Conservation (phyloP, 2,113 vertebrate species). For the Psittacara wagleri region DNA sequence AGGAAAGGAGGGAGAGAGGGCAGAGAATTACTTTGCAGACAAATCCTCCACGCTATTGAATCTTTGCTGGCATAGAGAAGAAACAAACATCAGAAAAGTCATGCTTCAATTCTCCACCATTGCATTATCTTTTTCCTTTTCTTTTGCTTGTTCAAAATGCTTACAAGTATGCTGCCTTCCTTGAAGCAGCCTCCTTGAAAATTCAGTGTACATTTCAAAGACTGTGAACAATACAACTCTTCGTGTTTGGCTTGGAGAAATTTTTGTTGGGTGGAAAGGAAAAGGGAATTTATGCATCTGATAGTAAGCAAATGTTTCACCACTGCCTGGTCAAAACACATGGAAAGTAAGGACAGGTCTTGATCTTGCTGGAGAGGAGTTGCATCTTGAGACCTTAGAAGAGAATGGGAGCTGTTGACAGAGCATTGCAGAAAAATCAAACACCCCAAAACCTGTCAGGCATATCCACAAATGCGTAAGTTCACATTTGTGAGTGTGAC, state of each 20-base stretch:
- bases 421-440: neutral
- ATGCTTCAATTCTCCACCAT: slow-evolving; percentile 25
- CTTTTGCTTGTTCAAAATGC: slow-evolving; percentile 8
- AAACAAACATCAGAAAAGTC: slow-evolving; percentile 39
- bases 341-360: neutral
- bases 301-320: neutral
- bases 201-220: slow-evolving; percentile 20
- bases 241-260: slow-evolving; percentile 9
- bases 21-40: slow-evolving; percentile 10
- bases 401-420: neutral
- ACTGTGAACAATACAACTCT: neutral
- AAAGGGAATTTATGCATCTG: neutral
- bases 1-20: neutral
- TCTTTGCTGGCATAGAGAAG: slow-evolving; percentile 8
- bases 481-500: neutral
- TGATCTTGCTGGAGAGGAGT: neutral
- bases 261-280: slow-evolving; percentile 11
- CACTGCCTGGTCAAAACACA: neutral
- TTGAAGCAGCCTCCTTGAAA: slow-evolving; percentile 33
- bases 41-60: slow-evolving; percentile 19
- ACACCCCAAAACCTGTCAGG: neutral
- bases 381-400: neutral
- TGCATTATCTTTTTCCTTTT: slow-evolving; percentile 40
- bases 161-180: slow-evolving; percentile 16
- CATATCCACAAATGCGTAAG: neutral